Base-by-base conservation (phyloP, 2,888 invertebrate genomes). In the Morpho deidamia region DNA sequence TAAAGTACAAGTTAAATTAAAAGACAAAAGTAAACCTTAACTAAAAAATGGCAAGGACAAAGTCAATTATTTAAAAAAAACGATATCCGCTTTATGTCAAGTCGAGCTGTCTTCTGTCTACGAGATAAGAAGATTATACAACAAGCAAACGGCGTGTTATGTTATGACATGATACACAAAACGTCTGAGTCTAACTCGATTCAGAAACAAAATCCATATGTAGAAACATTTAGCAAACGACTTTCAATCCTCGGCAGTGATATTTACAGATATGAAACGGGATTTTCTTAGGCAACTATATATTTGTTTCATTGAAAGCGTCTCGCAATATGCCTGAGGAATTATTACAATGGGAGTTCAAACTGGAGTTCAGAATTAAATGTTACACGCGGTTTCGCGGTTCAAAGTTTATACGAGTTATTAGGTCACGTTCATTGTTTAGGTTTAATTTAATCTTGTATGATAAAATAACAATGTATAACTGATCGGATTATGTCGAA, bases 121-220 rank as follows among this genome's bases (percentile, higher is more conserved):
- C 43, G 38, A 12, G 38, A 32, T 50, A 39, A 46, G 46, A 71
- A 70, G 70, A 67, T 62, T 58, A 61, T 64, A 71, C 58, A 72
- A 67, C 59, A 62, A 65, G 64, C 65, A 67, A 72, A 69, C 67
- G 69, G 68, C 67, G 64, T 58, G 60, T 64, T 67, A 59, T 68
- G 69, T 32, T 12, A 40, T 32, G 37, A 47, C 52, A 33, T 23
- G 23, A 23, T 23, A 12, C 39, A 39, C 39, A 33, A 40, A 45
- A 55, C 49, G 50, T 53, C 33, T 44, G 46, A 53, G 52, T 49
- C 39, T 43, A 53, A 55, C 52, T 55, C 53, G 33, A 10, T 44
- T 52, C 52, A 58, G 55, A 37, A 37, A 37, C 3, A 10, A 8
- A 37, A 37, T 37, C 2, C 37, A 37, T 37, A 10, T 37, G 37